Percentiles rank a stretch among this genome's conserved stretches.
These are phyloP conservation scores for Opisthocomus hoazin DNA, from an alignment of 2,113 vertebrate genomes.

Conservation along the genomic window DNA sequence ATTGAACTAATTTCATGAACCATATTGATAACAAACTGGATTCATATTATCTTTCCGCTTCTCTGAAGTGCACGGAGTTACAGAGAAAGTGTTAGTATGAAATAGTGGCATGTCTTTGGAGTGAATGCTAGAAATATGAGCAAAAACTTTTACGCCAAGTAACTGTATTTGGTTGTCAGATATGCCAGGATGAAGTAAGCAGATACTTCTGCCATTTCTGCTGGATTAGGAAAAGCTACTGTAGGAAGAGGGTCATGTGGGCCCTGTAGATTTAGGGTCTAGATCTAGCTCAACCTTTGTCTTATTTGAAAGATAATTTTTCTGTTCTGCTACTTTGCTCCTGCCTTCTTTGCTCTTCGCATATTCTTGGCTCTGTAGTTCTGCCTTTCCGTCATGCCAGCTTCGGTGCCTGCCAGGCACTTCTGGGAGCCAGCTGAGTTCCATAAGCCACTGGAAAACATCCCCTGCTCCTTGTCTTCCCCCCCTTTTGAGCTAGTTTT, in stretches of 20 bases:
- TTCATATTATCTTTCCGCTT: not conserved
- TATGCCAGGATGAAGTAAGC: not conserved
- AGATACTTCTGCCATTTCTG: not conserved
- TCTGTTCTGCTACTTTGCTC: not conserved
- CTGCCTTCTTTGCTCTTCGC: not conserved
- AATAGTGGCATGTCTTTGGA: not conserved
- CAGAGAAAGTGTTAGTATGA: not conserved
- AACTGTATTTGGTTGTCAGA: not conserved
- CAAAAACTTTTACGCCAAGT: not conserved
- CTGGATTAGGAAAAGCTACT: not conserved
- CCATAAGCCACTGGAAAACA: not conserved
- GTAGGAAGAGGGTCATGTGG: not conserved
- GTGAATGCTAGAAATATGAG: not conserved
- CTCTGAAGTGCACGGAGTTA: not conserved
- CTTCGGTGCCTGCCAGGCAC: not conserved
- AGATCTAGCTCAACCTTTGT: not conserved
- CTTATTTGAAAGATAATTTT: not conserved
- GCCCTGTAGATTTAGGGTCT: not conserved
- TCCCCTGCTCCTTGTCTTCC: fast-evolving
- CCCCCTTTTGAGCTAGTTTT: not conserved
- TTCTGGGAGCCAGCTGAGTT: not conserved
- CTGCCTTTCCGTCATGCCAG: not conserved
- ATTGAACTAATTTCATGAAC: not conserved
- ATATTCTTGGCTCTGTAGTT: not conserved
- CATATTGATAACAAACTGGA: not conserved